phyloP scores from a whole-genome alignment of 2,888 invertebrate genomes.

The Xestia sexstrigata region DNA sequence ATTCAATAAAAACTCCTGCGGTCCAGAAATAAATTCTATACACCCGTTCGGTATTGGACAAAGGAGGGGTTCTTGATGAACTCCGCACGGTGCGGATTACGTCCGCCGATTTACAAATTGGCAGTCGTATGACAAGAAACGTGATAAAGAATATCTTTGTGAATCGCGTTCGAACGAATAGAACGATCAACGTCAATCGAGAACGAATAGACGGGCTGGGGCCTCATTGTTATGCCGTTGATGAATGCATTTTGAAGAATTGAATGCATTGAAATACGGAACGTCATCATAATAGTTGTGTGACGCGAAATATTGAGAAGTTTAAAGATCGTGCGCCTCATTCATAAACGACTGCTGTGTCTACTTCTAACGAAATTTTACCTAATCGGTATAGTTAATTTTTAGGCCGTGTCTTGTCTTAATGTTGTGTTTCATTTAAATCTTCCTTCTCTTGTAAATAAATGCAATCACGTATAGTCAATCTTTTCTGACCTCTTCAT shows the following conservation, averaged over 20 bases:
- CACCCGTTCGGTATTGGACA: slow-evolving; percentile 41
- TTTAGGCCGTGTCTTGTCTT: neutral
- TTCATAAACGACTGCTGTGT: neutral
- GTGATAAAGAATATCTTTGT: slow-evolving; percentile 16
- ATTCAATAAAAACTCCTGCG: slow-evolving; percentile 33
- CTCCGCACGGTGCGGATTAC: slow-evolving; percentile 45
- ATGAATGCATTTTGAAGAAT: neutral
- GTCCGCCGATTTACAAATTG: slow-evolving; percentile 78
- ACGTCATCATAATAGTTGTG: neutral
- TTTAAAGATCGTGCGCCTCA: neutral
- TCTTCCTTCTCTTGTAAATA: neutral
- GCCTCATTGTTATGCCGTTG: slow-evolving; percentile 8
- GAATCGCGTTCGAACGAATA: too few relatives aligned
- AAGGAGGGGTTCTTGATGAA: slow-evolving; percentile 30
- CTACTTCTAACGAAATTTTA: too few relatives aligned
- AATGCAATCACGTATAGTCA: neutral
- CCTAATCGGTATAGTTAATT: neutral
- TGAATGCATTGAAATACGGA: neutral
- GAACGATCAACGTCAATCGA: too few relatives aligned
- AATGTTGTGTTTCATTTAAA: neutral
- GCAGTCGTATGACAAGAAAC: slow-evolving; percentile 46
- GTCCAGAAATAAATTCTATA: slow-evolving; percentile 38
- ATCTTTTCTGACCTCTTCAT: neutral
- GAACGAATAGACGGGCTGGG: slow-evolving; percentile 8
- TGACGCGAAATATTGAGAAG: neutral